A percentile compares a stretch with the other conserved stretches of the same genome.
Evolutionary conservation across 2,797 vertebrate genomes (phyloP).

Genomic region (Orestias chungarensis): DNA sequence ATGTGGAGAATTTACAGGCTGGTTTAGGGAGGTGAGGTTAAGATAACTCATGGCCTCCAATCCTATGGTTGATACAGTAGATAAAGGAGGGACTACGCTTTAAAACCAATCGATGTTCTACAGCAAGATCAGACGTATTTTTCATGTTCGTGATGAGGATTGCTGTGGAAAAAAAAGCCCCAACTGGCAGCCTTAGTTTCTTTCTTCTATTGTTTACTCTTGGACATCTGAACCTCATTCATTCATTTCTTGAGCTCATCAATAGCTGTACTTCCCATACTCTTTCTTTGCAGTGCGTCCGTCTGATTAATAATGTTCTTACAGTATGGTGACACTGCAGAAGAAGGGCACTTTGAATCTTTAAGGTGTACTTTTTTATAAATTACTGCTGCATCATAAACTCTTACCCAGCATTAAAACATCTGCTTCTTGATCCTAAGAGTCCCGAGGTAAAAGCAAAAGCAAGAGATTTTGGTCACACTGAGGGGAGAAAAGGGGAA

Average conservation of each 20-base stretch:
- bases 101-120: constrained; percentile 45
- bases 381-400: constrained; percentile 68
- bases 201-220: constrained; percentile 9
- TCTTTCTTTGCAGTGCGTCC: constrained; percentile 25
- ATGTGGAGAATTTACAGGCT: constrained; percentile 39
- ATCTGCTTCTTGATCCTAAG: constrained; percentile 37
- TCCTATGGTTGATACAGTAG: constrained; percentile 31
- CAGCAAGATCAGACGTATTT: constrained; percentile 28
- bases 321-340: constrained; percentile 54
- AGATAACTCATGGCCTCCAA: constrained; percentile 50
- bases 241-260: constrained; percentile 11
- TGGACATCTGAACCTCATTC: constrained; percentile 15
- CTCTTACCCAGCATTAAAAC: constrained; percentile 34
- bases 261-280: constrained; percentile 18
- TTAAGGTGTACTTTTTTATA: constrained; percentile 75
- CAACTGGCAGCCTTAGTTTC: constrained; percentile 1
- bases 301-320: constrained; percentile 66
- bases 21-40: constrained; percentile 33
- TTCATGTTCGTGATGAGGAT: background rate
- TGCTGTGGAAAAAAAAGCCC: constrained; percentile 9
- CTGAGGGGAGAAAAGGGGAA: constrained; percentile 7
- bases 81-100: constrained; percentile 33
- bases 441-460: no score
- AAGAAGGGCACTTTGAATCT: constrained; percentile 70
- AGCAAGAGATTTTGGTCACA: background rate